Base-by-base conservation (phyloP, 2,797 vertebrate species). In the Parauchenoglanis ngamensis region DNA sequence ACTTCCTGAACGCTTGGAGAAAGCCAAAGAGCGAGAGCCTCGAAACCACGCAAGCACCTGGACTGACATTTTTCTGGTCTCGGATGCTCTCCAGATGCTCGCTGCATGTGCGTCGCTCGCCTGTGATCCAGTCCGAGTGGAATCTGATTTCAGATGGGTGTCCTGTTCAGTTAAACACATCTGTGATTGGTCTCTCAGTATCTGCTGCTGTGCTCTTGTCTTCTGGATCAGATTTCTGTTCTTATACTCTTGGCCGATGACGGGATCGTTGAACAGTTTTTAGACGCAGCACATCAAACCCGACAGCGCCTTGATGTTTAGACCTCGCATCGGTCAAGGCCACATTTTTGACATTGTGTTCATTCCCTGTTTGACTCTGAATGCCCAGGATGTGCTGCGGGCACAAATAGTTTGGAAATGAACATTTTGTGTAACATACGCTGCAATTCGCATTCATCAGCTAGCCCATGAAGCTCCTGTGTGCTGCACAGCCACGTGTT, bases 1-100 rank as follows among this genome's bases (percentile, higher is more conserved):
- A 81, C 88, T 90, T 92, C 90, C 91, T 87, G 76, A 87, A 78
- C 75, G 2, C 52, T 40, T 23, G 68, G 61, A 65, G 25, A 59
- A 28, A n/a, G 31, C 68, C 13, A 86, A 61, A 65, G 77, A 83
- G 1, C 46, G 19, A 54, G 75, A 68, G 28, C 57, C 25, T 31
- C 54, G 59, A 80, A 68, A 76, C 25, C 40, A 0, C 25, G 7
- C 59, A 0, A 28, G 19, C 67, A 61, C 83, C 68, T 67, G 23
- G 68, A 23, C 80, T 54, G 70, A 44, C 25, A 0, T 44, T 21
- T 5, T 25, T 57, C 52, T 49, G 21, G 7, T 80, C 40, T 40
- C 40, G 40, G 40, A 40, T 40, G 40, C 15, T 35, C 25, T 86
- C 85, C 85, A 86, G 63, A 86, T 80, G 85, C 67, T 63, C 56